These are phyloP conservation scores for Noctuana brunneofusca DNA, from an alignment of 2,888 invertebrate genomes.

Conservation along the genomic window DNA sequence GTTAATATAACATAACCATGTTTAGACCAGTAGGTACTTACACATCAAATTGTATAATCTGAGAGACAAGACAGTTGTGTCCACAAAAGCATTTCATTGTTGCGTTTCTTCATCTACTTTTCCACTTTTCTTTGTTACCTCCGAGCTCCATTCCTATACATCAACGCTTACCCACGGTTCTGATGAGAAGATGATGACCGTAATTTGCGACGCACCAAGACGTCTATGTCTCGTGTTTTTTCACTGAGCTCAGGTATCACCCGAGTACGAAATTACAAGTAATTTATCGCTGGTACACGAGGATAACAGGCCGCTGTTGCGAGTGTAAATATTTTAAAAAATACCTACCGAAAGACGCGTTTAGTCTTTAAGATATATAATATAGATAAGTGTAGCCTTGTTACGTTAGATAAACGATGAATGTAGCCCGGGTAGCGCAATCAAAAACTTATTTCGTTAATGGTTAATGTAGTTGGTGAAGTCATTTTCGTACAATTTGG, in stretches of 20 bases:
- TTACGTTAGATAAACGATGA: conserved; percentile 28
- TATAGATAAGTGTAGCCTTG: conserved; percentile 27
- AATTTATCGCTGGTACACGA: conserved; percentile 75
- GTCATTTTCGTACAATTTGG: conserved; percentile 17
- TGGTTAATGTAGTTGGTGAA: conserved; percentile 10
- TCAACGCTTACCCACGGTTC: conserved; percentile 77
- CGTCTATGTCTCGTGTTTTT: conserved; percentile 83
- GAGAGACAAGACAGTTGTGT: conserved; percentile 14
- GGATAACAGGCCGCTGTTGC: conserved; percentile 58
- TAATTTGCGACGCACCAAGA: conserved; percentile 83
- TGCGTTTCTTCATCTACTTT: conserved; percentile 17
- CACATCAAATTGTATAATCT: not conserved
- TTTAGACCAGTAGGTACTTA: not conserved
- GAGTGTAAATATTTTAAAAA: conserved; percentile 53
- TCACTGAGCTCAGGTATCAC: conserved; percentile 81
- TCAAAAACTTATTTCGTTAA: conserved; percentile 28
- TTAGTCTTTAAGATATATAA: conserved; percentile 27
- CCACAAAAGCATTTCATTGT: conserved; percentile 8
- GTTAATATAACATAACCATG: not conserved
- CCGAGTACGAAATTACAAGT: conserved; percentile 80
- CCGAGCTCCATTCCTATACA: conserved; percentile 71
- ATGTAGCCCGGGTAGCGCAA: conserved; percentile 16
- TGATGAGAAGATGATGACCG: conserved; percentile 83
- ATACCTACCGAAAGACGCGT: conserved; percentile 38
- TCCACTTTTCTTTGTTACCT: conserved; percentile 44